Conservation (phyloP, 2,113 vertebrate genomes). For the Seriola dumerili region DNA sequence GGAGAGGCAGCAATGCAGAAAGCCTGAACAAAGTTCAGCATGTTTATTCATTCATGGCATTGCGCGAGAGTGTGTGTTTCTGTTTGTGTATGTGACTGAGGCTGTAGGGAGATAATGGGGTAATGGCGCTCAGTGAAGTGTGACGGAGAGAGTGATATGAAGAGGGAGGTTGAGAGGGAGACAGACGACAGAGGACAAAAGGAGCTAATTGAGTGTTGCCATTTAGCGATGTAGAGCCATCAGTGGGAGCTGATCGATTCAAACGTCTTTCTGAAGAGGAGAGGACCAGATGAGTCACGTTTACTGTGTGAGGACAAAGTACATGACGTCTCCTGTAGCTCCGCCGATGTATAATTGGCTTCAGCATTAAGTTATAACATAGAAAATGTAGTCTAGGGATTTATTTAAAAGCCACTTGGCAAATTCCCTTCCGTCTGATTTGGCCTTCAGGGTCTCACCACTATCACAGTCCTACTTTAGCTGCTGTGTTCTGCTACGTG, state of each 20-base stretch:
- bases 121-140: conserved; percentile 69
- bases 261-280: conserved; percentile 22
- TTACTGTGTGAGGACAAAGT: conserved; percentile 11
- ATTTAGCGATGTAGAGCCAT: conserved; percentile 58
- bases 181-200: conserved; percentile 67
- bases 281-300: conserved; percentile 6
- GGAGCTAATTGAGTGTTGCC: conserved; percentile 73
- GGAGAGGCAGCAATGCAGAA: conserved; percentile 9
- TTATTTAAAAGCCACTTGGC: not conserved
- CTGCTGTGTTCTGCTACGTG: too few species aligned
- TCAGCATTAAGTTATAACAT: not conserved
- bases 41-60: conserved; percentile 57
- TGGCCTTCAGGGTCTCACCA: not conserved
- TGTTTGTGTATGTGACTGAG: conserved; percentile 31
- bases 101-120: conserved; percentile 66
- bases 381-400: not conserved
- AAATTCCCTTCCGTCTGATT: not conserved
- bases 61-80: not conserved
- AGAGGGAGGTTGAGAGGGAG: conserved; percentile 57
- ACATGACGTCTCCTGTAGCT: not conserved
- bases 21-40: conserved; percentile 39
- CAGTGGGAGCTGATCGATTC: conserved; percentile 50
- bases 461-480: not conserved
- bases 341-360: not conserved
- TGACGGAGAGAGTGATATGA: conserved; percentile 61